Conservation (phyloP, 2,797 vertebrate species). For the Cygnus olor region DNA sequence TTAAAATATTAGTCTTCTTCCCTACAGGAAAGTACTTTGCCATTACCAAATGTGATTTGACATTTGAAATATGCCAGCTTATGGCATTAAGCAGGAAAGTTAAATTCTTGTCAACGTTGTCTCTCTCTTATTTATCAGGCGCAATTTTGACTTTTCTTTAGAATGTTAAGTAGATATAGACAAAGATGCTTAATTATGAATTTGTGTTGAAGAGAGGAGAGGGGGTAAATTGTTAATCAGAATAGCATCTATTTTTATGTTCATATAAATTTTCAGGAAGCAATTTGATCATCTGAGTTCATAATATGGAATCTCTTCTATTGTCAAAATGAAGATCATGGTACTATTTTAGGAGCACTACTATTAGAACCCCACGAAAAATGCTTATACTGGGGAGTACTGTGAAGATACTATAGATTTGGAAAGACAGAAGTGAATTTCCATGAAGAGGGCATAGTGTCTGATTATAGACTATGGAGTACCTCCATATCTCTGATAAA, state of each 20-base stretch:
- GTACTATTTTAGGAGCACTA: background rate
- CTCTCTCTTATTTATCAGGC: background rate
- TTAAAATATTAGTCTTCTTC: conserved; percentile 58
- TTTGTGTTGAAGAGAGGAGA: background rate
- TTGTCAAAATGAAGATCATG: background rate
- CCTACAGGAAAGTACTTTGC: conserved; percentile 34
- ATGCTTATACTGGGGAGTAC: background rate
- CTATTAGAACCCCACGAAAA: background rate
- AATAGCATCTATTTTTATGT: background rate
- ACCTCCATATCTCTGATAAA: background rate
- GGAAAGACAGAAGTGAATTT: background rate
- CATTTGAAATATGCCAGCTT: conserved; percentile 38
- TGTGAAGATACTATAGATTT: background rate
- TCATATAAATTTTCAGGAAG: background rate
- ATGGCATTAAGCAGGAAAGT: background rate
- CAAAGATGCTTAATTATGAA: background rate
- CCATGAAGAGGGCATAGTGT: background rate
- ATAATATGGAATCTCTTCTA: background rate
- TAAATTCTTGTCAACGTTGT: conserved; percentile 24
- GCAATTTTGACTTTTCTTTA: conserved; percentile 13
- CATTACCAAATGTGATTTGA: conserved; percentile 37
- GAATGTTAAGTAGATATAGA: background rate
- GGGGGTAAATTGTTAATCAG: background rate
- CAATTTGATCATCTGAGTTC: background rate
- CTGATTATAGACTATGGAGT: background rate